Percentiles rank a stretch among this genome's conserved stretches.
Conservation (phyloP, 2,797 vertebrate genomes). For the Meriones psammophilus region DNA sequence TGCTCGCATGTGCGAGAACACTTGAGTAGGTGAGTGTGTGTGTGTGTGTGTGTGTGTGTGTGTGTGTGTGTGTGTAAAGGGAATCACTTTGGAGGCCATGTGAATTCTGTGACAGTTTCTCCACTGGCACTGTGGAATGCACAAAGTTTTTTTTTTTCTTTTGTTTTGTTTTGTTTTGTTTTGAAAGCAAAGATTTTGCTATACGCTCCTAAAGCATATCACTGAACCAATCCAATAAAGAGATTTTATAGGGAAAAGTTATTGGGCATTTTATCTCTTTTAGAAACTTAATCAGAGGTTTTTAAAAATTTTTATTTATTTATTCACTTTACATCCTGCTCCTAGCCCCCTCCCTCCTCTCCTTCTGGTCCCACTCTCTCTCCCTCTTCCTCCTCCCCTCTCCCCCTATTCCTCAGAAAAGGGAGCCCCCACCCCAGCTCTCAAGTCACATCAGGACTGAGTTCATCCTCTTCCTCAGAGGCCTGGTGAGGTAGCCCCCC, state of each 20-base stretch:
- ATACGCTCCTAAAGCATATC: neutral
- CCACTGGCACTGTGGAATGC: neutral
- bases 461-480: too few relatives aligned
- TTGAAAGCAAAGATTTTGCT: neutral
- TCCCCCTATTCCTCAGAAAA: too few relatives aligned
- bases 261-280: constrained; percentile 45
- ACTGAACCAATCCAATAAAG: constrained; percentile 16
- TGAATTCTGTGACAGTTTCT: neutral
- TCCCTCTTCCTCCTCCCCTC: too few relatives aligned
- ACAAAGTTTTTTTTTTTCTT: neutral
- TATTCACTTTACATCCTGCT: too few relatives aligned
- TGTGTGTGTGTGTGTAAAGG: neutral
- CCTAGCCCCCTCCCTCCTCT: too few relatives aligned
- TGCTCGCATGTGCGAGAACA: too few relatives aligned
- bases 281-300: neutral
- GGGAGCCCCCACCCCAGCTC: too few relatives aligned
- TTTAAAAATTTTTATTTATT: too few relatives aligned
- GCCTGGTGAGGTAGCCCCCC: too few relatives aligned
- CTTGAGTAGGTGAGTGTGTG: neutral
- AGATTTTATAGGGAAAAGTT: neutral
- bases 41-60: neutral
- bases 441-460: too few relatives aligned
- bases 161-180: neutral
- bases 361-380: too few relatives aligned
- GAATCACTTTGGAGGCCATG: accelerated